These are phyloP conservation scores for Toxotes chatareus DNA, from an alignment of 2,113 vertebrate genomes.

Conservation along the genomic window DNA sequence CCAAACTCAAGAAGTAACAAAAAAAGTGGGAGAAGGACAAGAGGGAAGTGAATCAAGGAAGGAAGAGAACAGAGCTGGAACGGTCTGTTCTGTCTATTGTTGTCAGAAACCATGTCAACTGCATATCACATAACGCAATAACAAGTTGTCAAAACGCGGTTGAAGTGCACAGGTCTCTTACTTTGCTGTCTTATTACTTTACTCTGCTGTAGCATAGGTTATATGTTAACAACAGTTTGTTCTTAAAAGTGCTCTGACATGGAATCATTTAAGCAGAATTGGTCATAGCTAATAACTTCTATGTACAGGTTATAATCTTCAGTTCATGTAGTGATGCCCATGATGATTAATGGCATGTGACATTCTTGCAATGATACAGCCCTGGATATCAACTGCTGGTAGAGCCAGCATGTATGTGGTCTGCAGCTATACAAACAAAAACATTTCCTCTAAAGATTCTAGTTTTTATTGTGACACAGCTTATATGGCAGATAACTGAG, in stretches of 20 bases:
- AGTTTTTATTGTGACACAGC: not conserved
- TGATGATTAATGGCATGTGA: constrained; percentile 25
- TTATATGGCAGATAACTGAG: not conserved
- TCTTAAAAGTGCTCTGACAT: not conserved
- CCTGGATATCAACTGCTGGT: not conserved
- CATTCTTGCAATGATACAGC: constrained; percentile 13
- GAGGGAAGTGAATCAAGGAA: not conserved
- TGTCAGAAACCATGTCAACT: constrained; percentile 2
- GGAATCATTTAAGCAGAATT: not conserved
- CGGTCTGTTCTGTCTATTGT: not conserved
- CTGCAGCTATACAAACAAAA: not conserved
- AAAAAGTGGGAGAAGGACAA: not conserved
- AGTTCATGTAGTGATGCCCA: not conserved
- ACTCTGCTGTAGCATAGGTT: not conserved
- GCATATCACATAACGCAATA: not conserved
- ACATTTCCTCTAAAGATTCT: not conserved
- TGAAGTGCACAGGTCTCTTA: not conserved
- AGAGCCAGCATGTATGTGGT: not conserved
- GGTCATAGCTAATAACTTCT: not conserved
- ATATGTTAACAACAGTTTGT: not conserved
- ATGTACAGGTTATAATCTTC: not conserved
- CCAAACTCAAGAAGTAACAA: not conserved
- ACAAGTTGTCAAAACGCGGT: not conserved
- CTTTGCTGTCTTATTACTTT: not conserved
- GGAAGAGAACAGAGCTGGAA: not conserved